phyloP scores from a whole-genome alignment of 2,113 vertebrate genomes.

The Galbula dea region DNA sequence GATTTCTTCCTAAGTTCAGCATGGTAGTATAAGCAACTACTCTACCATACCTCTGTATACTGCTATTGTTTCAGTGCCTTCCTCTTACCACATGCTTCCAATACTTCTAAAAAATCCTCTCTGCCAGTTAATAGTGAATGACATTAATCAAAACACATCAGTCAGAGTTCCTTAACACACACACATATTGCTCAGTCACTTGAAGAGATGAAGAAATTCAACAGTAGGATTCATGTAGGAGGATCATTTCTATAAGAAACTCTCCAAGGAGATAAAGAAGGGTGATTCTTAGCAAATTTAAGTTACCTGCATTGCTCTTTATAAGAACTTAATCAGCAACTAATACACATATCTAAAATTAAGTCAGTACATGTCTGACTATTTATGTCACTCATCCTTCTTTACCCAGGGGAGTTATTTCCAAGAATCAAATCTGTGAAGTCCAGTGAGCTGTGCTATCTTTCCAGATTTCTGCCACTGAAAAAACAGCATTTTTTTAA shows the following conservation, averaged over 20 bases:
- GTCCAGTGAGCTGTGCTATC: neutral
- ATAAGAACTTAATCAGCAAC: neutral
- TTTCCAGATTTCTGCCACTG: neutral
- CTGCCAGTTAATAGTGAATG: neutral
- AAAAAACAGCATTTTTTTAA: neutral
- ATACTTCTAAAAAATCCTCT: neutral
- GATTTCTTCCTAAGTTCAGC: neutral
- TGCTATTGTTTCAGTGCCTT: neutral
- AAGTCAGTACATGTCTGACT: neutral
- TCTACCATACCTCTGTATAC: neutral
- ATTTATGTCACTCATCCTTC: neutral
- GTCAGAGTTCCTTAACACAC: neutral
- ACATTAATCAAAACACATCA: slow-evolving; percentile 7
- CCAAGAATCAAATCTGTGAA: neutral
- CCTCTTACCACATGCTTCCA: neutral
- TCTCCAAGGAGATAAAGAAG: neutral
- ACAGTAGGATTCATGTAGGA: neutral
- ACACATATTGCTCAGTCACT: neutral
- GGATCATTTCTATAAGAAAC: neutral
- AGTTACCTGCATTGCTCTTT: neutral
- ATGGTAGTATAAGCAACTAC: neutral
- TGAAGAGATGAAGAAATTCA: neutral
- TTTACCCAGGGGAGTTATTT: neutral
- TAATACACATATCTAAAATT: neutral
- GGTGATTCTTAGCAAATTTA: neutral